Percentiles rank a stretch among this genome's conserved stretches.
Conservation (phyloP, 2,797 vertebrate genomes). For the Micropoecilia bifurca region DNA sequence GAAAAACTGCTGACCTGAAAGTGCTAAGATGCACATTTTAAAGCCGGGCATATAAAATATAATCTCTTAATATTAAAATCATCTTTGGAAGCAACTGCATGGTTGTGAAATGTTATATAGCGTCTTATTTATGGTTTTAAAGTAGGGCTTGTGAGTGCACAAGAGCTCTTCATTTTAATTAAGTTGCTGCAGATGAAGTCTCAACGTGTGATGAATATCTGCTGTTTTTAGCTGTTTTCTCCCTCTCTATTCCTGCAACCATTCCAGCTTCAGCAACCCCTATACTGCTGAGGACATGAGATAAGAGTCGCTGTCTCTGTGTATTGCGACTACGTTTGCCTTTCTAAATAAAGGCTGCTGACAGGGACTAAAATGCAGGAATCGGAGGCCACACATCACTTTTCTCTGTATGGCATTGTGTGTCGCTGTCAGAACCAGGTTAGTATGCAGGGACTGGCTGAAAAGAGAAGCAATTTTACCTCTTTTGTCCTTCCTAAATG, state of each 20-base stretch:
- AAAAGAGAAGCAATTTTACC: constrained; percentile 31
- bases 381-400: constrained; percentile 59
- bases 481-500: constrained; percentile 59
- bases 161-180: constrained; percentile 11
- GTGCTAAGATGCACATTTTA: background rate
- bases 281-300: constrained; percentile 45
- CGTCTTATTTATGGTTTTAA: background rate
- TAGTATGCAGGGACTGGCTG: constrained; percentile 56
- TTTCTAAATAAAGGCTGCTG: constrained; percentile 76
- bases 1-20: background rate
- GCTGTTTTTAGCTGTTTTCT: constrained; percentile 45
- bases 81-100: background rate
- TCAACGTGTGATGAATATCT: constrained; percentile 21
- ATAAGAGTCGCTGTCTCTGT: constrained; percentile 68
- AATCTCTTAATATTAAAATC: background rate
- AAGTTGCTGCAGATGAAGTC: constrained; percentile 11
- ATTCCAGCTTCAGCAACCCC: constrained; percentile 46
- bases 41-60: background rate
- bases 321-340: constrained; percentile 68
- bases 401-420: constrained; percentile 37
- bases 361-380: constrained; percentile 68
- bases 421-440: constrained; percentile 58
- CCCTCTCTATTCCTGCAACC: constrained; percentile 20
- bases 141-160: background rate
- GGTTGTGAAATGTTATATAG: background rate